Evolutionary conservation across 2,797 vertebrate species (phyloP).

Genomic region (Telmatherina bonti): DNA sequence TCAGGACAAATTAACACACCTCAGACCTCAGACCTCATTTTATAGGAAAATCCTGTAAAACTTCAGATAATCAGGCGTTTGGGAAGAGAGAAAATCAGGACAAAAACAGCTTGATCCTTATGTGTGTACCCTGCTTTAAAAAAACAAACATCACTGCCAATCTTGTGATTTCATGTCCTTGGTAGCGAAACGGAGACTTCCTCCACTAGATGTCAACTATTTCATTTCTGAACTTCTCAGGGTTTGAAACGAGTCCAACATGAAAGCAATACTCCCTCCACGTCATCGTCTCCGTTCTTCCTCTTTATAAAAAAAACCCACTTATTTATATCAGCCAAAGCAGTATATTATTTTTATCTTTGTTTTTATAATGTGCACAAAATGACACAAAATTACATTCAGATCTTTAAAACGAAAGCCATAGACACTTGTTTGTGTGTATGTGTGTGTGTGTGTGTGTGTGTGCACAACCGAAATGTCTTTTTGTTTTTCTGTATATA

Average conservation of each 20-base stretch:
- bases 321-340: conserved; percentile 96
- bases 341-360: conserved; percentile 88
- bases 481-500: conserved; percentile 87
- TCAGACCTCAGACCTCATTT: too few relatives aligned
- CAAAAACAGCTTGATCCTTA: too few relatives aligned
- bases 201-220: conserved; percentile 37
- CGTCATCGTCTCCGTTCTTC: conserved; percentile 18
- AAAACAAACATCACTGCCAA: neutral
- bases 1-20: too few relatives aligned
- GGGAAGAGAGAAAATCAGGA: too few relatives aligned
- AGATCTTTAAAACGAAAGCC: conserved; percentile 88
- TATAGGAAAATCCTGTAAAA: too few relatives aligned
- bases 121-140: too few relatives aligned
- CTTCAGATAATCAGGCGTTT: too few relatives aligned
- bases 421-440: conserved; percentile 88
- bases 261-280: conserved; percentile 67
- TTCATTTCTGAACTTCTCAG: conserved; percentile 69
- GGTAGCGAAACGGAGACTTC: conserved; percentile 26
- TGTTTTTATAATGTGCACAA: conserved; percentile 85
- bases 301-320: conserved; percentile 85
- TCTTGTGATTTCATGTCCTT: conserved; percentile 8
- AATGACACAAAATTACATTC: conserved; percentile 83
- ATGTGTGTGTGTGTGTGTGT: too few relatives aligned
- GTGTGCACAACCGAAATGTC: conserved; percentile 82
- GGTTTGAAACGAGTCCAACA: conserved; percentile 56